Conservation (phyloP, 2,113 vertebrate genomes). For the Protomyctophum bolini region DNA sequence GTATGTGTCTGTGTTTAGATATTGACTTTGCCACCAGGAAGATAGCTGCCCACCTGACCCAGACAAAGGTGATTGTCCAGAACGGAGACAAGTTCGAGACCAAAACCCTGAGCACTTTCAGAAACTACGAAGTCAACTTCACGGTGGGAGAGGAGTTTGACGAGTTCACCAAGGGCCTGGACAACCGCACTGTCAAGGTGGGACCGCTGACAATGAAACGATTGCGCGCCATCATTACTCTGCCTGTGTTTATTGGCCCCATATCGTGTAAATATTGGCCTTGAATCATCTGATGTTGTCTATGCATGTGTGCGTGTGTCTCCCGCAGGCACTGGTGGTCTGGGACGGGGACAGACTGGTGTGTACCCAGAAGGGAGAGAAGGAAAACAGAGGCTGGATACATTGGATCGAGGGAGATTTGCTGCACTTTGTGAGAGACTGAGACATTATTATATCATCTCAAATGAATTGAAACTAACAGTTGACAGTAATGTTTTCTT, state of each 20-base stretch:
- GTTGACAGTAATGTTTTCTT: no score
- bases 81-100: constrained; percentile 90
- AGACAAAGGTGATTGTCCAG: constrained; percentile 91
- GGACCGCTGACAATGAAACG: neutral
- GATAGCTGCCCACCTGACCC: constrained; percentile 86
- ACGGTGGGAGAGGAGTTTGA: constrained; percentile 92
- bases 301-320: constrained; percentile 20
- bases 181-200: constrained; percentile 87
- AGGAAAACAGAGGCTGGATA: constrained; percentile 92
- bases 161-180: constrained; percentile 89
- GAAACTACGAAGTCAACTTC: constrained; percentile 91
- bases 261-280: neutral
- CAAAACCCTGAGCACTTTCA: constrained; percentile 91
- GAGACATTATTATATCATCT: neutral
- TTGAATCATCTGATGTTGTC: neutral
- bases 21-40: constrained; percentile 97
- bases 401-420: constrained; percentile 93
- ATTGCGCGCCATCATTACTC: no score
- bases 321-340: constrained; percentile 82
- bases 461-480: no score
- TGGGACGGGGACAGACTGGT: constrained; percentile 93
- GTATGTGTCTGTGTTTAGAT: constrained; percentile 70
- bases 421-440: constrained; percentile 86
- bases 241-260: no score
- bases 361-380: constrained; percentile 93